phyloP scores from a whole-genome alignment of 2,113 vertebrate genomes.

The Bettongia penicillata region DNA sequence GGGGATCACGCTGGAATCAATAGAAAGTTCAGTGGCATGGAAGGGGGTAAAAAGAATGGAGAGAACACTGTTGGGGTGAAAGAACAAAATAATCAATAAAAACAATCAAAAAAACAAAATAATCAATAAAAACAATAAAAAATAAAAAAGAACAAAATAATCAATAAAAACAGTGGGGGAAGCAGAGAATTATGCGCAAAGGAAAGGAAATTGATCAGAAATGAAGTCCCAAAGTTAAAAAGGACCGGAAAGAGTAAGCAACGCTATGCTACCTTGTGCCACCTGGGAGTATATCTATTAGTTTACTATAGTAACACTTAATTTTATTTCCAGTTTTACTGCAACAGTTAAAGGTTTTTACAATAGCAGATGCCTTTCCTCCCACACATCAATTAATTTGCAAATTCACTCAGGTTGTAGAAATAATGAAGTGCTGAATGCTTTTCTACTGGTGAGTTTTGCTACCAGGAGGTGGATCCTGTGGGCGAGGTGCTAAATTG shows the following conservation, averaged over 20 bases:
- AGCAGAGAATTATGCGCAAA: not conserved
- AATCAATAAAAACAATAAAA: not conserved
- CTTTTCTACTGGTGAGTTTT: conserved; percentile 75
- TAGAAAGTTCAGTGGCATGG: not conserved
- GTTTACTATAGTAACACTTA: conserved; percentile 74
- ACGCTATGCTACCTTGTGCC: not conserved
- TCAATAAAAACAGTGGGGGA: not conserved
- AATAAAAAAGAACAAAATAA: not conserved
- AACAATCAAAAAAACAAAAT: not conserved
- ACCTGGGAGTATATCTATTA: conserved; percentile 68
- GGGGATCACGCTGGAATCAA: not conserved
- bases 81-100: not conserved
- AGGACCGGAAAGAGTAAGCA: not conserved
- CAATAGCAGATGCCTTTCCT: conserved; percentile 87
- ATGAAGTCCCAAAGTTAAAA: not conserved
- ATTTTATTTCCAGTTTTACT: conserved; percentile 79
- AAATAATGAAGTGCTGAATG: conserved; percentile 84
- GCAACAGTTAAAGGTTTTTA: conserved; percentile 79
- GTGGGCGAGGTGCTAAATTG: conserved; percentile 77
- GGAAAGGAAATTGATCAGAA: not conserved
- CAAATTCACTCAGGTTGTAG: conserved; percentile 86
- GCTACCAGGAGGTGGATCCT: conserved; percentile 77
- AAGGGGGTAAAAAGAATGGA: not conserved
- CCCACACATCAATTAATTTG: conserved; percentile 89
- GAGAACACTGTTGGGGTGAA: not conserved